Evolutionary conservation across 1,140 invertebrate species (phyloP), one percentile per base, ranked within the genome.

Genomic region (Acromyrmex heyeri): DNA sequence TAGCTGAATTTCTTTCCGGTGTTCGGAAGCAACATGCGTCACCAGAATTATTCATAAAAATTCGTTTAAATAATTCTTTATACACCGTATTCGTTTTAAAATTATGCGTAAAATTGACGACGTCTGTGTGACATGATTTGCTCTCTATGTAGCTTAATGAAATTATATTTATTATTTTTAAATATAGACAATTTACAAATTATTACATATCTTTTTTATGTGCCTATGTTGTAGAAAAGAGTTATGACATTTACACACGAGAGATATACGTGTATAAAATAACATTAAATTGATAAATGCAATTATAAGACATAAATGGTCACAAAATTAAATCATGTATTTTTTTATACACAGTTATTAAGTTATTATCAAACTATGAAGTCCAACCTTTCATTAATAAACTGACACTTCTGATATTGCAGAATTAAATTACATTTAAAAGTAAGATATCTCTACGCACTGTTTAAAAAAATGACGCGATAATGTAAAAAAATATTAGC

Each of bases 401-500:
- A 67, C 14, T 30, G 7, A n/a, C 5, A 30, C 48, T 69, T 69
- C 21, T 14, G 18, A 3, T 50, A 3, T n/a, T 2, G 14, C 21
- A 21, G 18, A 16, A 59, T 27, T 27, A 70, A 82, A 72, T 57
- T 18, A 24, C 2, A 70, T 70, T 82, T 27, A 48, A 59, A 57
- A 73, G 27, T 18, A 14, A 34, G 8, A 1, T 14, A 21, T 57
- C 16, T 59, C 24, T 14, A 59, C 30, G 16, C 3, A 27, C 14
- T 6, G 12, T 30, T 21, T n/a, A 8, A 18, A 57, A 72, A 70
- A n/a, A 69, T n/a, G 12, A 48, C 44, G n/a, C 7, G 14, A 14
- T 55, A 38, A 79, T 18, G 7, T 55, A 30, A 82, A 82, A 59
- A 73, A 82, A 82, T 73, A 73, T 82, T 73, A 72, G 34, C n/a